Evolutionary conservation across 37 sponge, comb jelly and placozoan species (phyloP).

Genomic region (Chondrilla cf. caribensis): DNA sequence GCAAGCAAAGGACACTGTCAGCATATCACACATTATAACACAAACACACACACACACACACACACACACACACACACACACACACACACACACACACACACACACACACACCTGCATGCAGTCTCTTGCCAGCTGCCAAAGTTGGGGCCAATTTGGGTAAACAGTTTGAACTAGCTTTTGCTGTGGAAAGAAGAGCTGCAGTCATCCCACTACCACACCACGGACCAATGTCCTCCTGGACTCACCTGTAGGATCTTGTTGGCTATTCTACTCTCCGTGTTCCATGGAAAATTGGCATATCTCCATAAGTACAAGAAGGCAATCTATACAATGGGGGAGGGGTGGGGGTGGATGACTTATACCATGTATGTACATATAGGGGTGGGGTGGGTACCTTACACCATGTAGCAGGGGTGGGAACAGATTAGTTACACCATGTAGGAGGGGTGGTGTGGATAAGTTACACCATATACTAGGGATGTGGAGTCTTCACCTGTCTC

Average conservation of each 20-base stretch:
- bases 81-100: background rate
- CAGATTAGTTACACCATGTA: too few species aligned
- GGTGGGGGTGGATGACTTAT: too few species aligned
- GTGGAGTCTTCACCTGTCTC: background rate
- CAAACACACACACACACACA: background rate
- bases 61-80: background rate
- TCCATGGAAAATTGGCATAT: constrained; percentile 8
- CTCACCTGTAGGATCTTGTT: background rate
- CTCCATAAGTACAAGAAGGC: too few species aligned
- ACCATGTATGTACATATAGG: too few species aligned
- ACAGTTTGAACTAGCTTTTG: background rate
- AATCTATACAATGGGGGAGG: too few species aligned
- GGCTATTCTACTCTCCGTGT: background rate
- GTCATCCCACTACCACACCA: background rate
- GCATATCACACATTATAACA: background rate
- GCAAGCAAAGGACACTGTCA: too few species aligned
- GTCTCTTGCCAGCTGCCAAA: constrained; percentile 11
- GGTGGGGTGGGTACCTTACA: too few species aligned
- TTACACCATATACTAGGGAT: too few species aligned
- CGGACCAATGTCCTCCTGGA: background rate
- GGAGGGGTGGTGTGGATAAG: too few species aligned
- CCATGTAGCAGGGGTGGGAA: too few species aligned
- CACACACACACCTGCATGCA: constrained; percentile 16
- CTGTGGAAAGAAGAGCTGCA: background rate
- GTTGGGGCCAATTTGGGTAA: constrained; percentile 19